Evolutionary conservation across 2,888 invertebrate genomes (phyloP).

Genomic region (Melangyna quadrimaculata): DNA sequence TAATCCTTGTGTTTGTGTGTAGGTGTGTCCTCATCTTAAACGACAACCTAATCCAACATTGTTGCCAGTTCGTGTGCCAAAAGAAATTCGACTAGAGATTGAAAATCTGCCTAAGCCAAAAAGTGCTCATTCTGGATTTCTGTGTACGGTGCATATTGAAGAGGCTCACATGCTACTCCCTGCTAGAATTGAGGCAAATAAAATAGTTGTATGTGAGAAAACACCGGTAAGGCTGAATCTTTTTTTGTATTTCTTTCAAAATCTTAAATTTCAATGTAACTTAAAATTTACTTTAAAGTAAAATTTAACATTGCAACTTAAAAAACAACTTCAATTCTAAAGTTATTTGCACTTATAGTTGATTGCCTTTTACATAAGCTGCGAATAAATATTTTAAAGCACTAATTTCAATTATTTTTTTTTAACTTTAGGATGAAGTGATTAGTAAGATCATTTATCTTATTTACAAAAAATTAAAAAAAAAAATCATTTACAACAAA

Average conservation of each 20-base stretch:
- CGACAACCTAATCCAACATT: constrained; percentile 88
- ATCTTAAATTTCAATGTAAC: neutral
- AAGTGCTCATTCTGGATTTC: constrained; percentile 93
- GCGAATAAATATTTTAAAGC: too few relatives aligned
- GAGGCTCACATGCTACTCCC: constrained; percentile 94
- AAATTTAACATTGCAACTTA: too few relatives aligned
- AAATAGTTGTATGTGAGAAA: constrained; percentile 93
- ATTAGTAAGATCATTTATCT: too few relatives aligned
- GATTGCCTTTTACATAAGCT: too few relatives aligned
- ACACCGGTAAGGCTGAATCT: constrained; percentile 84
- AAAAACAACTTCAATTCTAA: too few relatives aligned
- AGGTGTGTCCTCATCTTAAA: constrained; percentile 91
- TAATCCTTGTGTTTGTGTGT: neutral
- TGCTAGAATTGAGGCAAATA: constrained; percentile 91
- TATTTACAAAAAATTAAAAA: too few relatives aligned
- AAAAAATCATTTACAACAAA: too few relatives aligned
- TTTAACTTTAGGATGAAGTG: too few relatives aligned
- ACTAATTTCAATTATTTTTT: too few relatives aligned
- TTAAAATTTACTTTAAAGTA: too few relatives aligned
- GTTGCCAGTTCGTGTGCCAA: constrained; percentile 93
- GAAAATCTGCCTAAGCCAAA: constrained; percentile 95
- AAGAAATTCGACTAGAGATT: constrained; percentile 93
- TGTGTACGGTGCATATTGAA: constrained; percentile 95
- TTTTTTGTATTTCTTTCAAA: neutral
- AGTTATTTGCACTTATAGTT: too few relatives aligned